These are phyloP conservation scores for Elanus axillaris DNA, from an alignment of 2,113 vertebrate species.

Conservation along the genomic window DNA sequence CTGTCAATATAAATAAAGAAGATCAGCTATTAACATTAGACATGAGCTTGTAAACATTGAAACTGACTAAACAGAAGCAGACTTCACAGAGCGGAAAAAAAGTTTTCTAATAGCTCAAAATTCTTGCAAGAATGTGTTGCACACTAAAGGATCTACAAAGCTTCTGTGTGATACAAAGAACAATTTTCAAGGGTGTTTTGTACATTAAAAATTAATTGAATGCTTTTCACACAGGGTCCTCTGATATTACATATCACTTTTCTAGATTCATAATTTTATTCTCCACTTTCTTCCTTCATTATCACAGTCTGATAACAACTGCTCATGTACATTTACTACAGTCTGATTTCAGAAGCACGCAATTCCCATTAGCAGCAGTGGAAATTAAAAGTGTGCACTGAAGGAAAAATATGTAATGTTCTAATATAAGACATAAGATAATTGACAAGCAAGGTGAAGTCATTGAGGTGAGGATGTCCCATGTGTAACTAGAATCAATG, in stretches of 20 bases:
- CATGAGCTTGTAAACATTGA: not conserved
- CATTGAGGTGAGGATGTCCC: not conserved
- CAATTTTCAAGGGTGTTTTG: not conserved
- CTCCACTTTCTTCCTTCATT: not conserved
- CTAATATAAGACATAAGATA: not conserved
- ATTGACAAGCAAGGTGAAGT: not conserved
- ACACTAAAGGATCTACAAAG: not conserved
- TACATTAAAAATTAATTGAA: not conserved
- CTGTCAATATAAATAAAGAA: constrained; percentile 43
- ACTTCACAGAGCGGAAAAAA: not conserved
- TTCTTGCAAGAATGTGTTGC: not conserved
- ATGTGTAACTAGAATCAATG: not conserved
- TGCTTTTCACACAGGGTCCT: not conserved
- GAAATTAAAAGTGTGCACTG: not conserved
- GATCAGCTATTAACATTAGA: not conserved
- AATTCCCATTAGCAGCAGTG: not conserved
- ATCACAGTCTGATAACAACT: not conserved
- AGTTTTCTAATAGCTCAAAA: not conserved
- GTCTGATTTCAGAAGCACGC: not conserved
- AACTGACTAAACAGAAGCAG: not conserved
- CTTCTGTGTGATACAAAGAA: not conserved
- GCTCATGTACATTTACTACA: not conserved
- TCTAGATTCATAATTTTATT: not conserved
- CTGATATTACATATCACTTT: not conserved
- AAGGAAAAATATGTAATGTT: not conserved